phyloP scores from a whole-genome alignment of 1,140 invertebrate species.

The Steinernema khuongi region DNA sequence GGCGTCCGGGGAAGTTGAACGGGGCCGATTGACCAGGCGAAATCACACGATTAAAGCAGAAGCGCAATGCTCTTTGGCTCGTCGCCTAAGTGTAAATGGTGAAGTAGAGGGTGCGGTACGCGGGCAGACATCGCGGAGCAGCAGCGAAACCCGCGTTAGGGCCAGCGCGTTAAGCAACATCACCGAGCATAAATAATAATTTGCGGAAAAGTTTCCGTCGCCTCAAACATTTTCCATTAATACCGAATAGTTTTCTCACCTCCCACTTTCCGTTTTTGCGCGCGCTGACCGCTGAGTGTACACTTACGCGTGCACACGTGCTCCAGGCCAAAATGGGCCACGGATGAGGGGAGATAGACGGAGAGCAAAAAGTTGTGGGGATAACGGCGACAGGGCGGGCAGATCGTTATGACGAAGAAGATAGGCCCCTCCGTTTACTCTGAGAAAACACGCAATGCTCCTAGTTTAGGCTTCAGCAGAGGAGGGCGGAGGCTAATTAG shows the following conservation, averaged over 20 bases:
- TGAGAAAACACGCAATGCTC: conserved; percentile 3
- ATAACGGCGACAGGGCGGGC: too few relatives aligned
- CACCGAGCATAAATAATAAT: conserved; percentile 8
- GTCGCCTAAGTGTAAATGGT: neutral
- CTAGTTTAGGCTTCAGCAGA: conserved; percentile 4
- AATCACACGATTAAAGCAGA: neutral
- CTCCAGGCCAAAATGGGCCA: neutral
- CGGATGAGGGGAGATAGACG: neutral
- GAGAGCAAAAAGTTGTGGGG: too few relatives aligned
- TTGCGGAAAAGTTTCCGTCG: neutral
- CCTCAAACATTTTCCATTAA: neutral
- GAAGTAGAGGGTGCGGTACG: neutral
- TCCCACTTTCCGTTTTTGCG: neutral
- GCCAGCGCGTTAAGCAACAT: conserved; percentile 12
- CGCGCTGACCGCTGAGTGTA: neutral
- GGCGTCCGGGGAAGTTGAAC: neutral
- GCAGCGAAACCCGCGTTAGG: neutral
- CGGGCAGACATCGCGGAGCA: neutral
- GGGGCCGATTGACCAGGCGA: neutral
- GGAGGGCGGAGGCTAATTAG: conserved; percentile 12
- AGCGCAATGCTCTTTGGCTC: conserved; percentile 1
- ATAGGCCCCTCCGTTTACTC: neutral
- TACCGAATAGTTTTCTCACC: conserved; percentile 13
- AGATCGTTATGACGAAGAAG: neutral
- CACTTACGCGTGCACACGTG: neutral